phyloP scores from a whole-genome alignment of 2,113 vertebrate species.

The Pelecanus crispus region DNA sequence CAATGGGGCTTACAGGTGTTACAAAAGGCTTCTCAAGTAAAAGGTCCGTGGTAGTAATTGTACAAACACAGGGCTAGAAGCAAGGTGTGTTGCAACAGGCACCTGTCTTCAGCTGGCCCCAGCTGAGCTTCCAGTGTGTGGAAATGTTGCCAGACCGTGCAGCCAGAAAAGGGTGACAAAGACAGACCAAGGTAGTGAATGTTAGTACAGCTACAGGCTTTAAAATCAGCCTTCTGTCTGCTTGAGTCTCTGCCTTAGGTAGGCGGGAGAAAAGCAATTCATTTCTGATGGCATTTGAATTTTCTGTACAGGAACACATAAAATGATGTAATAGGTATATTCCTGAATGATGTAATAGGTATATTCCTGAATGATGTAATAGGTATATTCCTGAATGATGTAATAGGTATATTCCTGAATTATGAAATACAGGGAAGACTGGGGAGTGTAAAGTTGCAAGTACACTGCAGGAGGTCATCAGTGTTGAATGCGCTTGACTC shows the following conservation, averaged over 20 bases:
- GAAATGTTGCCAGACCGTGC: background rate
- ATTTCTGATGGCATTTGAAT: background rate
- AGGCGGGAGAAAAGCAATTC: background rate
- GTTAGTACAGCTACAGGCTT: background rate
- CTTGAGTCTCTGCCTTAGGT: background rate
- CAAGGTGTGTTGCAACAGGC: background rate
- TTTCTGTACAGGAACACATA: background rate
- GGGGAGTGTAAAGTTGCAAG: background rate
- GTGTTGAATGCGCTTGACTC: background rate
- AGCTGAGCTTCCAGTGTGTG: background rate
- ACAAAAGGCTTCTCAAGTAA: background rate
- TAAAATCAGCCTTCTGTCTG: background rate
- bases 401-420: no score
- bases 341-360: background rate
- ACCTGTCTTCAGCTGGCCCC: background rate
- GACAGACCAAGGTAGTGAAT: background rate
- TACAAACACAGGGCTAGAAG: background rate
- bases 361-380: background rate
- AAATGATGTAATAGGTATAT: background rate
- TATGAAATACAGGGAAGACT: background rate
- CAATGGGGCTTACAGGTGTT: no score
- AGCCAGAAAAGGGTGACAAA: background rate
- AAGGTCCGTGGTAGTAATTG: background rate
- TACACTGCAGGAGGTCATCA: no score
- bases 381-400: no score